A percentile compares a stretch with the other conserved stretches of the same genome.
These are phyloP conservation scores for Steromphala cineraria DNA, from an alignment of 2,888 invertebrate genomes.

Conservation along the genomic window DNA sequence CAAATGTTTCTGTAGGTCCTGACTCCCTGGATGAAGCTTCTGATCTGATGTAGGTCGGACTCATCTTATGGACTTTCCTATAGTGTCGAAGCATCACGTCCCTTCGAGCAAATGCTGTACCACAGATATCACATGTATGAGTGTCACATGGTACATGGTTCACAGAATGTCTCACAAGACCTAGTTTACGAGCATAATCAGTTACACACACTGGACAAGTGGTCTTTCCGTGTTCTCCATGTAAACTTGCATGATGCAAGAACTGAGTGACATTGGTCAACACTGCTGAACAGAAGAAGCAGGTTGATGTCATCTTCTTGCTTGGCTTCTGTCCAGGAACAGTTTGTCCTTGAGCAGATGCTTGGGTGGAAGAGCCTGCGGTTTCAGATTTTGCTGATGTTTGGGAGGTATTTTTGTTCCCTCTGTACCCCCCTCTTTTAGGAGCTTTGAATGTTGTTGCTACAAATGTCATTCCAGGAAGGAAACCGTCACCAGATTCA, in stretches of 20 bases:
- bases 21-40: neutral
- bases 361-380: no score
- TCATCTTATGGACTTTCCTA: neutral
- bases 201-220: neutral
- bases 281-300: neutral
- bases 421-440: neutral
- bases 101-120: neutral
- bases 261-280: neutral
- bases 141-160: neutral
- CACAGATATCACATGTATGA: neutral
- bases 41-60: neutral
- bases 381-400: neutral
- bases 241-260: neutral
- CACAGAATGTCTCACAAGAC: neutral
- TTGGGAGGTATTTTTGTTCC: neutral
- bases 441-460: neutral
- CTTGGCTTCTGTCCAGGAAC: neutral
- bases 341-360: no score
- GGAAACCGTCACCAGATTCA: neutral
- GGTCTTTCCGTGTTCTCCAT: neutral
- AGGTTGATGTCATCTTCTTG: neutral
- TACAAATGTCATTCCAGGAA: neutral
- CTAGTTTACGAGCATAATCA: neutral
- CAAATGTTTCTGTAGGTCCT: neutral
- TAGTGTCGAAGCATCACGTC: neutral